Evolutionary conservation across 2,797 vertebrate species (phyloP).

Genomic region (Centroberyx gerrardi): DNA sequence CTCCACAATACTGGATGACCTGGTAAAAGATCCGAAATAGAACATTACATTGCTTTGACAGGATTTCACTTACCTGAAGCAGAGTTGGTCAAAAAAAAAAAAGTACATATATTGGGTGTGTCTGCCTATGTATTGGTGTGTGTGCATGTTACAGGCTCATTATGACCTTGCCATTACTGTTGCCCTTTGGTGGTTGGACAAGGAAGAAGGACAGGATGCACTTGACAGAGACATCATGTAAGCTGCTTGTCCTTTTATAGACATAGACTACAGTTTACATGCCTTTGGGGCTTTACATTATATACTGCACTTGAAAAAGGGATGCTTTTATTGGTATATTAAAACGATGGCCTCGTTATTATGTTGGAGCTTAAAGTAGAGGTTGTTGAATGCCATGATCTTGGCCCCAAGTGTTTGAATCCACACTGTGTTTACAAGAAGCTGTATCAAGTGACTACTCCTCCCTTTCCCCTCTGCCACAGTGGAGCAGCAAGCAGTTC

Average conservation of each 20-base stretch:
- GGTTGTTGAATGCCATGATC: background rate
- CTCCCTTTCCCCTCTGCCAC: background rate
- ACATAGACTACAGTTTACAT: background rate
- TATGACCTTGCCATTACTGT: slow-evolving; percentile 88
- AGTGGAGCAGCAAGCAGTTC: slow-evolving; percentile 59
- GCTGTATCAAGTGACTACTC: background rate
- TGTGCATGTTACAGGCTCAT: slow-evolving; percentile 84
- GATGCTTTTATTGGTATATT: no score
- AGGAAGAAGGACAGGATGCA: slow-evolving; percentile 68
- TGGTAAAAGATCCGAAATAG: slow-evolving; percentile 82
- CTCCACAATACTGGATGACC: slow-evolving; percentile 87
- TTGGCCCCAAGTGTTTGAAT: background rate
- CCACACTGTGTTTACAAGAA: background rate
- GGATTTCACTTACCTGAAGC: background rate
- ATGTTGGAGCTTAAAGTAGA: background rate
- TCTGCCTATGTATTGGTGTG: background rate
- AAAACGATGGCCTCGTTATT: no score
- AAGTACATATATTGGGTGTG: no score
- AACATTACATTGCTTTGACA: background rate
- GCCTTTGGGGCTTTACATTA: background rate
- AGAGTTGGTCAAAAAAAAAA: background rate
- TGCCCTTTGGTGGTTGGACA: slow-evolving; percentile 87
- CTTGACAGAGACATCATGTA: slow-evolving; percentile 74
- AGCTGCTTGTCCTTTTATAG: slow-evolving; percentile 38
- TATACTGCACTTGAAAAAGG: background rate